phyloP scores from a whole-genome alignment of 2,113 vertebrate genomes.

The Ondatra zibethicus region DNA sequence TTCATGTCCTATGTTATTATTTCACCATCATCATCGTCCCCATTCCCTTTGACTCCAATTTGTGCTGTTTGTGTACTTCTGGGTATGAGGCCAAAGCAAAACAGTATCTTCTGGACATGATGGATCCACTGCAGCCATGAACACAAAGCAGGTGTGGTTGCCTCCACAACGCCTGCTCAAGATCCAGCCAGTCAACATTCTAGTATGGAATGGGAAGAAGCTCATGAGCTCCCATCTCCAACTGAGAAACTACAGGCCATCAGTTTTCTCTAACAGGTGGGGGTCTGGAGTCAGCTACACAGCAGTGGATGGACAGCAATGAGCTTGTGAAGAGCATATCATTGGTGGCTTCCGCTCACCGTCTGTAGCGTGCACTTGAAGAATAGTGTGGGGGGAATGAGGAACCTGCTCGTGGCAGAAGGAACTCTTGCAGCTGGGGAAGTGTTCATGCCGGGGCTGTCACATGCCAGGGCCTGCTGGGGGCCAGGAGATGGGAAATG shows the following conservation, averaged over 20 bases:
- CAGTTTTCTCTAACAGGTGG: not conserved
- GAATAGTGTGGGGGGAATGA: not conserved
- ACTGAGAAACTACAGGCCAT: not conserved
- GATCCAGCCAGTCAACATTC: not conserved
- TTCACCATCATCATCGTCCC: not conserved
- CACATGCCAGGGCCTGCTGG: not conserved
- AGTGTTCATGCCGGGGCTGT: not conserved
- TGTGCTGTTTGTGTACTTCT: not conserved
- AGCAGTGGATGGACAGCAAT: no score
- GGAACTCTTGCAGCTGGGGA: not conserved
- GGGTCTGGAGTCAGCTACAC: not conserved
- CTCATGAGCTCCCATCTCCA: not conserved
- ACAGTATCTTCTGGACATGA: not conserved
- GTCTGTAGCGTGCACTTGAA: not conserved
- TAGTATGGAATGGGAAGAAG: no score
- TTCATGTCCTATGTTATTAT: not conserved
- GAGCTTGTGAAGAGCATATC: not conserved
- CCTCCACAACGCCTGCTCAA: no score
- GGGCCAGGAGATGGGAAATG: constrained; percentile 74
- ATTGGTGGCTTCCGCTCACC: not conserved
- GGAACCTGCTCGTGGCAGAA: not conserved
- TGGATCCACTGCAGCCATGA: not conserved
- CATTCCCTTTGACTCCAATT: not conserved
- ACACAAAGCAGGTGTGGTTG: not conserved
- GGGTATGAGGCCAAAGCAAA: not conserved